phyloP scores from a whole-genome alignment of 2,797 vertebrate species.

The Anguilla anguilla region DNA sequence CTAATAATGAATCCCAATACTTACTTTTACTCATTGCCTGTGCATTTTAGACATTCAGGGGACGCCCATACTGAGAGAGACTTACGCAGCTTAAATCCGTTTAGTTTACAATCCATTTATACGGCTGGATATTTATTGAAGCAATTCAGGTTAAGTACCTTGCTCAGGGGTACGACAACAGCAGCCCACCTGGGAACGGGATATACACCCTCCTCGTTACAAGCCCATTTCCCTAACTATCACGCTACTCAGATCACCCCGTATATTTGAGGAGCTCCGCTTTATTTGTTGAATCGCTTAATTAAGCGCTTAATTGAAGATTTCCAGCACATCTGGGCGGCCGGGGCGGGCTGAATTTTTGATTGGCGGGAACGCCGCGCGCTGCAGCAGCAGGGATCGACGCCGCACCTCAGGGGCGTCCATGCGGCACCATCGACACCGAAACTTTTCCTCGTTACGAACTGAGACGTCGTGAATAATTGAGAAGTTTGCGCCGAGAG shows the following conservation, averaged over 20 bases:
- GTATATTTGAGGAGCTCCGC: background rate
- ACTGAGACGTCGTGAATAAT: slow-evolving; percentile 51
- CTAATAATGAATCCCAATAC: background rate
- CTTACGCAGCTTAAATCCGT: background rate
- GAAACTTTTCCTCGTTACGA: slow-evolving; percentile 48
- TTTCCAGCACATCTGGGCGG: background rate
- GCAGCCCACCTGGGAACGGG: background rate
- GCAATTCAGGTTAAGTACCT: slow-evolving; percentile 7
- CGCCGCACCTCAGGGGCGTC: slow-evolving; percentile 23
- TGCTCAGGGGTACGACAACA: background rate
- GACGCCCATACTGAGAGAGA: background rate
- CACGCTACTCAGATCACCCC: too few species aligned
- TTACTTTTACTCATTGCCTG: background rate
- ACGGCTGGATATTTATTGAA: background rate
- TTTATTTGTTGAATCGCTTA: background rate
- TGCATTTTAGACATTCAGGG: background rate
- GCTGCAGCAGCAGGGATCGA: slow-evolving; percentile 11
- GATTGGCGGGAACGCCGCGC: slow-evolving; percentile 22
- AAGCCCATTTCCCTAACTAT: background rate
- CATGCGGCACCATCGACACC: slow-evolving; percentile 40
- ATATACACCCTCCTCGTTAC: background rate
- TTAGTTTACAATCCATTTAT: background rate
- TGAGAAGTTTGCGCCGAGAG: slow-evolving; percentile 46
- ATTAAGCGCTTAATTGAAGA: background rate
- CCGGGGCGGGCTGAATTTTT: background rate